Percentiles rank a stretch among this genome's conserved stretches.
Conservation (phyloP, 2,113 vertebrate genomes). For the Falco punctatus region DNA sequence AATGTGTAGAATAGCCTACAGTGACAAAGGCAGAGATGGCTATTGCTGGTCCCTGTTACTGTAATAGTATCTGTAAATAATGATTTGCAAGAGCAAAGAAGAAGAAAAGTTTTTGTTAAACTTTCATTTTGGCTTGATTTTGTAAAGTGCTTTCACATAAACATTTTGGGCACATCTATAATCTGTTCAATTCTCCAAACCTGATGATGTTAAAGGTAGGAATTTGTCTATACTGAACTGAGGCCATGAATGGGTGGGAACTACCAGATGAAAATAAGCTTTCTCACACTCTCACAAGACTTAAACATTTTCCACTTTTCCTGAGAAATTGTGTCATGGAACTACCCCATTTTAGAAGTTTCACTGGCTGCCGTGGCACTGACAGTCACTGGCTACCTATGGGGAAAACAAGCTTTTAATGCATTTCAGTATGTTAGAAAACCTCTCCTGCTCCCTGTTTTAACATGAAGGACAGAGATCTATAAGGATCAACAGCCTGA, state of each 20-base stretch:
- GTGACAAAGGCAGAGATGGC: background rate
- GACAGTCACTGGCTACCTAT: background rate
- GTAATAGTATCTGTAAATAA: background rate
- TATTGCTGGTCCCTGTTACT: background rate
- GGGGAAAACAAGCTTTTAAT: background rate
- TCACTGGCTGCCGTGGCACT: background rate
- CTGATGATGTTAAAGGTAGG: background rate
- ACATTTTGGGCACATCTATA: background rate
- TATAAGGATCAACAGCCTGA: background rate
- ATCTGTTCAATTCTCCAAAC: background rate
- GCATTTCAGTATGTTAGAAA: background rate
- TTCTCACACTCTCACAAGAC: background rate
- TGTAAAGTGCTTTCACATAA: background rate
- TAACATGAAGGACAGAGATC: background rate
- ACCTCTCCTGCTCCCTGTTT: background rate
- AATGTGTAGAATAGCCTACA: background rate
- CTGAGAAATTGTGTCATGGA: background rate
- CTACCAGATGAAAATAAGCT: background rate
- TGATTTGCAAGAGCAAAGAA: background rate
- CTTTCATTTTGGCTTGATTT: background rate
- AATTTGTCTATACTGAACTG: background rate
- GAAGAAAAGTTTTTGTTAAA: background rate
- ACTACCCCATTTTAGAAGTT: background rate
- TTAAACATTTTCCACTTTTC: background rate
- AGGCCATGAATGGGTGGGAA: background rate